A percentile compares a stretch with the other conserved stretches of the same genome.
These are phyloP conservation scores for Hemithea aestivaria DNA, from an alignment of 2,888 invertebrate species.

Conservation along the genomic window DNA sequence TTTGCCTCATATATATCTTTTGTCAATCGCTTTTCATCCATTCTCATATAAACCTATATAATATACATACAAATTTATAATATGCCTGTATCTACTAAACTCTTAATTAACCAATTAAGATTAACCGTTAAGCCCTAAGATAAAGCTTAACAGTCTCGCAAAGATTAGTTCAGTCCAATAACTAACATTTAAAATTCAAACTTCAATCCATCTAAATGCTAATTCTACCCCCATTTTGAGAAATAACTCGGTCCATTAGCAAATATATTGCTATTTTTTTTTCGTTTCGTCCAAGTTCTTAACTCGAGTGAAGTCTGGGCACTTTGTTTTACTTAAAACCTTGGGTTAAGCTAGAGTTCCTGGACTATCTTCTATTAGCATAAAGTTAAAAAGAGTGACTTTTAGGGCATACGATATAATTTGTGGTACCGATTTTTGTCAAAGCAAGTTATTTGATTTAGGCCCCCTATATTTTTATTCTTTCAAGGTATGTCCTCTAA, in stretches of 20 bases:
- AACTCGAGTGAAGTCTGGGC: slow-evolving; percentile 45
- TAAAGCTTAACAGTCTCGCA: slow-evolving; percentile 3
- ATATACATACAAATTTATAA: too few relatives aligned
- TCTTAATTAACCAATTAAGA: too few relatives aligned
- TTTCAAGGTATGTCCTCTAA: too few relatives aligned
- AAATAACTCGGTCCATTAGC: slow-evolving; percentile 36
- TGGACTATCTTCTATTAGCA: slow-evolving; percentile 68
- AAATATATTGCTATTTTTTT: slow-evolving; percentile 51
- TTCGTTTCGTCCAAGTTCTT: slow-evolving; percentile 43
- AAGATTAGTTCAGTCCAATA: slow-evolving; percentile 1
- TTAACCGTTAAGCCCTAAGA: too few relatives aligned
- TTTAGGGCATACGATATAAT: slow-evolving; percentile 8
- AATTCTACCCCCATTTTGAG: slow-evolving; percentile 13
- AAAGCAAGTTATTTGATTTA: too few relatives aligned
- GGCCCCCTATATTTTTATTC: too few relatives aligned
- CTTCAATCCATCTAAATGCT: slow-evolving; percentile 16
- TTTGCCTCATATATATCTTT: too few relatives aligned
- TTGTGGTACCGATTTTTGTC: too few relatives aligned
- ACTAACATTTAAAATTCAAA: slow-evolving; percentile 11
- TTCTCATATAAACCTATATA: too few relatives aligned
- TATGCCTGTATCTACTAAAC: too few relatives aligned
- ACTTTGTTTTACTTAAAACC: slow-evolving; percentile 68
- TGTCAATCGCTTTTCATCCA: too few relatives aligned
- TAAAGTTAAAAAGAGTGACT: slow-evolving; percentile 46
- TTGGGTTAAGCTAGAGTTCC: slow-evolving; percentile 50